Percentiles rank a stretch among this genome's conserved stretches.
phyloP scores from a whole-genome alignment of 2,797 vertebrate species.

The Clarias laeviceps region DNA sequence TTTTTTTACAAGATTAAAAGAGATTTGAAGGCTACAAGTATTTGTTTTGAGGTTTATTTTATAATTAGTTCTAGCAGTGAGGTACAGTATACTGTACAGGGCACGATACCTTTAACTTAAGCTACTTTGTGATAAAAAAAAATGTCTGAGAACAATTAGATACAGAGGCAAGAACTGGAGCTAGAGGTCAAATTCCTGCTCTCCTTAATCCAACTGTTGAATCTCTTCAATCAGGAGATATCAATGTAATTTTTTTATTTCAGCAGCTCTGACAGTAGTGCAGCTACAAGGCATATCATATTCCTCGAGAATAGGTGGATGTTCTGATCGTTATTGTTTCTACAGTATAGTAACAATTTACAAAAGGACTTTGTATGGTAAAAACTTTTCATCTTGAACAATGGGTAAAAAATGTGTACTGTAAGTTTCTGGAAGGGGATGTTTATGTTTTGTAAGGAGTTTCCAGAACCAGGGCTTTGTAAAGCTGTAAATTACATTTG shows the following conservation, averaged over 20 bases:
- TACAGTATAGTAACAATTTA: background rate
- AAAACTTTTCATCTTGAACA: background rate
- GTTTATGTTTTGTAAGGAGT: background rate
- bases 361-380: background rate
- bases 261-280: background rate
- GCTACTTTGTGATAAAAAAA: background rate
- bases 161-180: background rate
- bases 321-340: background rate
- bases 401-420: background rate
- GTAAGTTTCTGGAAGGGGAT: background rate
- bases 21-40: background rate
- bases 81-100: too few species aligned
- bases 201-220: background rate
- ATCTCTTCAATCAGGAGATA: background rate
- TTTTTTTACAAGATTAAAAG: background rate
- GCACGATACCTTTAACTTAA: too few species aligned
- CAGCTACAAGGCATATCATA: background rate
- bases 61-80: background rate
- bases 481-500: background rate
- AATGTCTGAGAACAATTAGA: background rate
- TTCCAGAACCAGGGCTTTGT: background rate
- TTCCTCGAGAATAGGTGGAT: background rate
- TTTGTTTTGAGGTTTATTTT: background rate
- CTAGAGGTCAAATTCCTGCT: background rate
- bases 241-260: background rate